phyloP scores from a whole-genome alignment of 2,797 vertebrate genomes.

The Helostoma temminkii region DNA sequence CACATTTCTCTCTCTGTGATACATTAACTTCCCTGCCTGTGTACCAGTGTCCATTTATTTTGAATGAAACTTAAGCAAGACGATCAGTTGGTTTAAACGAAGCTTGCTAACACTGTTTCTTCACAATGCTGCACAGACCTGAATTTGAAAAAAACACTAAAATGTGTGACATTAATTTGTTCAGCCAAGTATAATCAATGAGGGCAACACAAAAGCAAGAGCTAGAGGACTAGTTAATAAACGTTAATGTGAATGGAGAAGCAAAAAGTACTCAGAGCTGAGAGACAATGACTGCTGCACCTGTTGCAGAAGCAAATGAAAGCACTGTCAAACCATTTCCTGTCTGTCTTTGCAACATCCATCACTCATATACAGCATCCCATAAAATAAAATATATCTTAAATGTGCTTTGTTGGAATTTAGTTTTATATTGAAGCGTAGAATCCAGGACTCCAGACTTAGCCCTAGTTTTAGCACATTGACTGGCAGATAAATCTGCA shows the following conservation, averaged over 20 bases:
- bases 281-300: conserved; percentile 35
- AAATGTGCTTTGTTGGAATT: conserved; percentile 8
- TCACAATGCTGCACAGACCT: background rate
- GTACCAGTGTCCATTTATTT: conserved; percentile 28
- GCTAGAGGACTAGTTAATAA: background rate
- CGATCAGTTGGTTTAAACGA: conserved; percentile 21
- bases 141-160: conserved; percentile 1
- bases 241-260: conserved; percentile 23
- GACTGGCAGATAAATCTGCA: conserved; percentile 17
- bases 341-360: conserved; percentile 1
- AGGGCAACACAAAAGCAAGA: background rate
- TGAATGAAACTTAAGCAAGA: conserved; percentile 15
- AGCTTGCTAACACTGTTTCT: background rate
- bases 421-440: background rate
- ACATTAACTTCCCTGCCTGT: conserved; percentile 26
- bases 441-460: conserved; percentile 3
- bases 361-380: conserved; percentile 13
- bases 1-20: conserved; percentile 35
- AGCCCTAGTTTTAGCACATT: background rate
- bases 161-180: conserved; percentile 22
- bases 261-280: conserved; percentile 6
- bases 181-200: conserved; percentile 18
- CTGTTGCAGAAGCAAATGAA: conserved; percentile 60
- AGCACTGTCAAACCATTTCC: background rate
- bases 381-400: conserved; percentile 6